Evolutionary conservation across 2,888 invertebrate genomes (phyloP).

Genomic region (Aporophyla lueneburgensis): DNA sequence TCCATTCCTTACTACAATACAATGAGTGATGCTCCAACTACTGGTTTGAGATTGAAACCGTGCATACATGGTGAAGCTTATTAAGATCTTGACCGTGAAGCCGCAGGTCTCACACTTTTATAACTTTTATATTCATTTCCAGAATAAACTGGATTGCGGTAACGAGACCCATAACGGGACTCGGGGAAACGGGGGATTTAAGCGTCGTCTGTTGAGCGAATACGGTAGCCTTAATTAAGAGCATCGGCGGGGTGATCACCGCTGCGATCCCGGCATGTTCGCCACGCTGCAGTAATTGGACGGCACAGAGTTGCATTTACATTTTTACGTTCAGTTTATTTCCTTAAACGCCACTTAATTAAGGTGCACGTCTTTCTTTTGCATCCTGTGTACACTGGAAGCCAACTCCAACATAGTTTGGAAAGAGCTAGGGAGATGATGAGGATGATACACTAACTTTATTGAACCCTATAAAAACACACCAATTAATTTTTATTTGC

Average conservation of each 20-base stretch:
- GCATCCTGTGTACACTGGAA: conserved; percentile 53
- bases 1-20: conserved; percentile 48
- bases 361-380: conserved; percentile 67
- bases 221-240: conserved; percentile 88
- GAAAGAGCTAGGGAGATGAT: too few relatives aligned
- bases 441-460: conserved; percentile 55
- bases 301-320: conserved; percentile 77
- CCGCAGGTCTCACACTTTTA: conserved; percentile 70
- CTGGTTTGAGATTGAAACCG: conserved; percentile 61
- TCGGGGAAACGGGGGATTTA: conserved; percentile 75
- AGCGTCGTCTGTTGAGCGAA: conserved; percentile 75
- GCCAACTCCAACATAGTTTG: too few relatives aligned
- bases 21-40: conserved; percentile 57
- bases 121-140: conserved; percentile 77
- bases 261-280: conserved; percentile 73
- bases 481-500: conserved; percentile 64
- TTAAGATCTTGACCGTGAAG: conserved; percentile 69
- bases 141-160: conserved; percentile 77
- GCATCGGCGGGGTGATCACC: conserved; percentile 84
- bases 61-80: conserved; percentile 65
- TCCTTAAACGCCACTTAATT: conserved; percentile 76
- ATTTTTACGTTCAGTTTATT: conserved; percentile 77
- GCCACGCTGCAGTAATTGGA: conserved; percentile 82
- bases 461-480: conserved; percentile 66
- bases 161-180: conserved; percentile 86